Percentiles rank a stretch among this genome's conserved stretches.
Conservation (phyloP, 2,888 invertebrate genomes). For the Agonum fuliginosum region DNA sequence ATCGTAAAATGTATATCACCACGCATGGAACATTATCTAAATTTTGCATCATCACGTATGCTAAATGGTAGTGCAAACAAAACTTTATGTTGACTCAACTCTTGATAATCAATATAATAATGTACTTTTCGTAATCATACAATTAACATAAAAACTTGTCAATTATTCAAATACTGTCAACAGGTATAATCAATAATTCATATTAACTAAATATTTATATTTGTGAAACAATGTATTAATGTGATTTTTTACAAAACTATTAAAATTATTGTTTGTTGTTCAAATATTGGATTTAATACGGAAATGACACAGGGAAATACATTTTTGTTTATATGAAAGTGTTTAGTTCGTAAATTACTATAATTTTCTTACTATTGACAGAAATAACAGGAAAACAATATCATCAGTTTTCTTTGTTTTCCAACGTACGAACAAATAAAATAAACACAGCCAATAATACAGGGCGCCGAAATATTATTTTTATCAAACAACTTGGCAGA, state of each 20-base stretch:
- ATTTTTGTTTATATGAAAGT: constrained; percentile 16
- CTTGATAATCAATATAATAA: constrained; percentile 41
- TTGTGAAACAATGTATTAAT: constrained; percentile 6
- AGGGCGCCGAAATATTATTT: neutral
- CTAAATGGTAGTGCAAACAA: constrained; percentile 40
- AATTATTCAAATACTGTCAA: constrained; percentile 13
- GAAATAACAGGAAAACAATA: constrained; percentile 36
- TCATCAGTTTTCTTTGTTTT: constrained; percentile 10
- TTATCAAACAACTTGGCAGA: too few relatives aligned
- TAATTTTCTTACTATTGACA: constrained; percentile 10
- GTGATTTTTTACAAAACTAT: too few relatives aligned
- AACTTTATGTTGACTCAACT: constrained; percentile 38
- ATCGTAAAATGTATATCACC: constrained; percentile 37
- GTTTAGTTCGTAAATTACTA: neutral
- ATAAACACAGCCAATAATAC: neutral
- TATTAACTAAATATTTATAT: neutral
- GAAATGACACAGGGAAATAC: neutral
- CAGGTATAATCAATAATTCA: constrained; percentile 12
- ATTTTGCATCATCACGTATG: constrained; percentile 53
- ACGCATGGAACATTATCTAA: constrained; percentile 27
- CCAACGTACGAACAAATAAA: neutral
- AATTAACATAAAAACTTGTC: constrained; percentile 19
- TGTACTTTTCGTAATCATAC: constrained; percentile 9
- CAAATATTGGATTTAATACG: neutral
- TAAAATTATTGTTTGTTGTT: neutral